Evolutionary conservation across 2,888 invertebrate species (phyloP).

Genomic region (Dasypolia templi): DNA sequence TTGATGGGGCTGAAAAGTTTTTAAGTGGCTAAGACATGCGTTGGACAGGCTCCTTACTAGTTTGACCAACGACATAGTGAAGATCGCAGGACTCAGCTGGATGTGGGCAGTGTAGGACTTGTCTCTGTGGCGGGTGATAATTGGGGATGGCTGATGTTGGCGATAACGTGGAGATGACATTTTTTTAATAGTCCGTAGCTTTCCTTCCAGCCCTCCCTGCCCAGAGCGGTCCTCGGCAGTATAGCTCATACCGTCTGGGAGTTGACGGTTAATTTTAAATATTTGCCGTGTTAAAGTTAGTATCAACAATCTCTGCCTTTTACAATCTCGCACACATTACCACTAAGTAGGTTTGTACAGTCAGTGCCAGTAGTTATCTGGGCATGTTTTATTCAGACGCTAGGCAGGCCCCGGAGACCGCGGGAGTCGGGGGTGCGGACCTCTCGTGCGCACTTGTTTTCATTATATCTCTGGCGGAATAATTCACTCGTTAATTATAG

Average conservation of each 20-base stretch:
- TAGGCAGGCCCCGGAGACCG: neutral
- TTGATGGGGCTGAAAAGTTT: neutral
- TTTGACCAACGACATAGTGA: too few species aligned
- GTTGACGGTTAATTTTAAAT: too few species aligned
- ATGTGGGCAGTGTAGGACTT: neutral
- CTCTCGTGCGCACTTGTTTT: slow-evolving; percentile 53
- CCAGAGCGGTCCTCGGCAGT: too few species aligned
- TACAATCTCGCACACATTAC: slow-evolving; percentile 7
- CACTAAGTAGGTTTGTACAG: slow-evolving; percentile 13
- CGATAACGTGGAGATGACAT: neutral
- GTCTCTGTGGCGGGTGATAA: neutral
- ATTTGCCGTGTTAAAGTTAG: neutral
- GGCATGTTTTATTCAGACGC: slow-evolving; percentile 53
- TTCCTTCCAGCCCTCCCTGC: too few species aligned
- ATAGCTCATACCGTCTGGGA: too few species aligned
- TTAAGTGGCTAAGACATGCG: too few species aligned
- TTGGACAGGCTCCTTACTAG: too few species aligned
- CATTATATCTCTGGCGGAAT: slow-evolving; percentile 59
- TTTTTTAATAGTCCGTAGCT: too few species aligned
- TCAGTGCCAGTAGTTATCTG: slow-evolving; percentile 33
- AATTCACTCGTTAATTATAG: slow-evolving; percentile 55
- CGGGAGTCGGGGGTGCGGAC: neutral
- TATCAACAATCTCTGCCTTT: neutral
- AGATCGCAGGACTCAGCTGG: too few species aligned
- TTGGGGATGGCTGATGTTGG: neutral